A percentile compares a stretch with the other conserved stretches of the same genome.
These are phyloP conservation scores for Nomada ferruginata DNA, from an alignment of 2,888 invertebrate genomes.

Conservation along the genomic window DNA sequence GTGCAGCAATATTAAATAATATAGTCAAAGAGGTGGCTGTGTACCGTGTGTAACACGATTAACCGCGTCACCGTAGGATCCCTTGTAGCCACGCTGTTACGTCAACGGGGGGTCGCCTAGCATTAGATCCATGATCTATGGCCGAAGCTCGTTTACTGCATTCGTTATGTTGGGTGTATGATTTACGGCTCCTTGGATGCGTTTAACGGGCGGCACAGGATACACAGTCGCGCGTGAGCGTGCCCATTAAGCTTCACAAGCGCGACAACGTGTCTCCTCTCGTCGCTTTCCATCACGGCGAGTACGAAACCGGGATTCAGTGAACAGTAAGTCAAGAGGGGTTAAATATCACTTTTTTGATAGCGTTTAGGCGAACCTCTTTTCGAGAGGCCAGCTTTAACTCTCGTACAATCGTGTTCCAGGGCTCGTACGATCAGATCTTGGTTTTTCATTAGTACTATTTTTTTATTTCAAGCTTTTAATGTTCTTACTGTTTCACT, in stretches of 20 bases:
- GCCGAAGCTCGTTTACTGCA: conserved; percentile 73
- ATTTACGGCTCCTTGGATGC: conserved; percentile 61
- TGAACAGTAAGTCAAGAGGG: too few relatives aligned
- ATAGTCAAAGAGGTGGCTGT: conserved; percentile 28
- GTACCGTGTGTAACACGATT: conserved; percentile 62
- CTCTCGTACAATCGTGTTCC: too few relatives aligned
- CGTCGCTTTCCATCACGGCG: not conserved
- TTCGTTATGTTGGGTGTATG: conserved; percentile 66
- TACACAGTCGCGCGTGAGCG: conserved; percentile 43
- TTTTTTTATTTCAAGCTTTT: too few relatives aligned
- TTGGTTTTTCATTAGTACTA: too few relatives aligned
- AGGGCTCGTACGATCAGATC: too few relatives aligned
- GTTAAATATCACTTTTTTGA: too few relatives aligned
- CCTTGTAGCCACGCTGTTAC: conserved; percentile 65
- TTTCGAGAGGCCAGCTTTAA: too few relatives aligned
- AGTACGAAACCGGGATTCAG: too few relatives aligned
- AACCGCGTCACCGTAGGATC: conserved; percentile 54
- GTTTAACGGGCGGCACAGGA: conserved; percentile 43
- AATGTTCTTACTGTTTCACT: too few relatives aligned
- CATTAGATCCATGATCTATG: conserved; percentile 73
- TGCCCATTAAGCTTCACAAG: conserved; percentile 29
- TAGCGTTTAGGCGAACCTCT: too few relatives aligned
- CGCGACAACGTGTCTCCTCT: conserved; percentile 33
- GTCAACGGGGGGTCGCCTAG: conserved; percentile 75
- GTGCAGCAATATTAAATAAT: conserved; percentile 64